phyloP scores from a whole-genome alignment of 2,113 vertebrate species.

The Indri indri region DNA sequence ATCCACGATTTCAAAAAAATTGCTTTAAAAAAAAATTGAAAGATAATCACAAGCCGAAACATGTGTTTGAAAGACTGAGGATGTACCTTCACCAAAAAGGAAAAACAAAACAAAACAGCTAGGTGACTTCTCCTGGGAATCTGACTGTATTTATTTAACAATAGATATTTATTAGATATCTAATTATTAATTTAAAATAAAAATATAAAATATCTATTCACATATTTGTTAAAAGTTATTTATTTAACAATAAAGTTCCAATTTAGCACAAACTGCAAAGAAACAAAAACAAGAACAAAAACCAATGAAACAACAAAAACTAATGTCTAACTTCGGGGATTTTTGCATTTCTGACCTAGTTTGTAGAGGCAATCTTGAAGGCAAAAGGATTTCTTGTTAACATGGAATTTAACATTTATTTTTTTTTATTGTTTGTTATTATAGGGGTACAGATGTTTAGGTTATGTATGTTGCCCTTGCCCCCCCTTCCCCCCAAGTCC shows the following conservation, averaged over 20 bases:
- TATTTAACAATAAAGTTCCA: neutral
- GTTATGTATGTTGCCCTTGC: too few species aligned
- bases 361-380: neutral
- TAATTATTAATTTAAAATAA: neutral
- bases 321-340: neutral
- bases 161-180: neutral
- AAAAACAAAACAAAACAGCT: neutral
- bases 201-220: neutral
- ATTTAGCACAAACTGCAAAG: neutral
- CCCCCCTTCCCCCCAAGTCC: too few species aligned
- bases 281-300: neutral
- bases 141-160: neutral
- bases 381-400: neutral
- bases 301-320: neutral
- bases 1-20: too few species aligned
- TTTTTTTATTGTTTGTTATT: too few species aligned
- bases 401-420: neutral
- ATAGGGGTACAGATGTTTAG: too few species aligned
- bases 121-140: neutral
- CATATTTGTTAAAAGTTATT: neutral
- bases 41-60: too few species aligned
- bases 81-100: too few species aligned
- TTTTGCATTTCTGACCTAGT: neutral
- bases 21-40: too few species aligned
- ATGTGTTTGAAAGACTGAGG: too few species aligned